Base-by-base conservation (phyloP, 1,140 invertebrate species). In the Aphelenchoides fujianensis region DNA sequence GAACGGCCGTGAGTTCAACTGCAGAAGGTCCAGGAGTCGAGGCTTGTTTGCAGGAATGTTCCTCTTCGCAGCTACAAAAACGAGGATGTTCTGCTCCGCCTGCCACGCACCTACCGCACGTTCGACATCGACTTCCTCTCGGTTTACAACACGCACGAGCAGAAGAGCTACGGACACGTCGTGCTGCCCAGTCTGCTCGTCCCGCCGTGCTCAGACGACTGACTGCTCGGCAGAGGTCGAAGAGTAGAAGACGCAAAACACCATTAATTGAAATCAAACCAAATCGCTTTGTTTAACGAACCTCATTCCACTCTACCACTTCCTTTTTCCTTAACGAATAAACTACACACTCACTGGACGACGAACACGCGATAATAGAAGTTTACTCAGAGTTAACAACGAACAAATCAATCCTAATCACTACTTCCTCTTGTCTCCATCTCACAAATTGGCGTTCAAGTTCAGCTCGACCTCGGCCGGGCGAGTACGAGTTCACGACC, bases 41-140 rank as follows among this genome's bases (percentile, higher is more conserved):
- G 3, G 30, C n/a, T n/a, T 7, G 16, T 23, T 19, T 70, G 73
- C 34, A 81, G 81, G 16, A 69, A 68, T 16, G 75, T 78, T n/a
- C 73, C 79, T 12, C 62, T 81, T 9, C 73, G 73, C 34, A 35
- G 61, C 12, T 81, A 82, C 57, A 36, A 62, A 16, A 69, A 72
- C 28, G 79, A 81, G 59, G 79, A 81, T 62, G 63, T 81, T 32
- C 69, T 81, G 31, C 48, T 81, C 19, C 73, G 79, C 16, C 37
- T 79, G 41, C 79, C 79, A 0, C 69, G 61, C 28, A 55, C 55
- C 16, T 83, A 74, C 31, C 69, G 79, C 36, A 81, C 79, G 9
- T 81, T 81, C 66, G 79, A 81, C 61, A 83, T 81, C 48, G 80
- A 80, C 62, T 80, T 81, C 63, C 62, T 79, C 7, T 76, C 76